These are phyloP conservation scores for Virgularia gustaviana DNA, from an alignment of 92 coral and sea anemone species.

Conservation along the genomic window DNA sequence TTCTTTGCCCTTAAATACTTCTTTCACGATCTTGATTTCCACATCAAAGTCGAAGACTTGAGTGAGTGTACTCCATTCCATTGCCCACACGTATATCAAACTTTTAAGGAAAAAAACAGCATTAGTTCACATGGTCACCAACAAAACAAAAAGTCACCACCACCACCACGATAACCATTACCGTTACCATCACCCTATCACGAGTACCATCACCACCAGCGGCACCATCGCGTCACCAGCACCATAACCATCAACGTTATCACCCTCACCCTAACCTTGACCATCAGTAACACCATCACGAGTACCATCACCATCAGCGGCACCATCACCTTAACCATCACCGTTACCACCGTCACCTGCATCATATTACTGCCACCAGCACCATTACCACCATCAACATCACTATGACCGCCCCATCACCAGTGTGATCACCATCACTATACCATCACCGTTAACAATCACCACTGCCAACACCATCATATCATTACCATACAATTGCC, in stretches of 20 bases:
- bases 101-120: slow-evolving; percentile 12
- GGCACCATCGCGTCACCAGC: not conserved
- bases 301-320: not conserved
- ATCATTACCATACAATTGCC: not conserved
- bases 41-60: slow-evolving; percentile 61
- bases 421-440: not conserved
- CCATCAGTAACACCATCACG: not conserved
- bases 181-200: not conserved
- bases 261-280: not conserved
- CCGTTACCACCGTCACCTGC: not conserved
- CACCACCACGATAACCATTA: not conserved
- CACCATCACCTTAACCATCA: not conserved
- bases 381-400: not conserved
- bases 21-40: slow-evolving; percentile 70
- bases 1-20: slow-evolving; percentile 48
- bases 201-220: not conserved
- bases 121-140: not conserved
- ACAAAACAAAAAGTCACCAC: not conserved
- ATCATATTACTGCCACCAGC: too few species aligned
- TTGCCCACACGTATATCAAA: slow-evolving; percentile 61
- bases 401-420: not conserved
- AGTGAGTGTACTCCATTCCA: slow-evolving; percentile 76
- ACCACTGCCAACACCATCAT: not conserved
- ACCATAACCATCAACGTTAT: not conserved
- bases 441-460: not conserved